phyloP scores from a whole-genome alignment of 2,888 invertebrate species.

The Athripsodes cinereus region DNA sequence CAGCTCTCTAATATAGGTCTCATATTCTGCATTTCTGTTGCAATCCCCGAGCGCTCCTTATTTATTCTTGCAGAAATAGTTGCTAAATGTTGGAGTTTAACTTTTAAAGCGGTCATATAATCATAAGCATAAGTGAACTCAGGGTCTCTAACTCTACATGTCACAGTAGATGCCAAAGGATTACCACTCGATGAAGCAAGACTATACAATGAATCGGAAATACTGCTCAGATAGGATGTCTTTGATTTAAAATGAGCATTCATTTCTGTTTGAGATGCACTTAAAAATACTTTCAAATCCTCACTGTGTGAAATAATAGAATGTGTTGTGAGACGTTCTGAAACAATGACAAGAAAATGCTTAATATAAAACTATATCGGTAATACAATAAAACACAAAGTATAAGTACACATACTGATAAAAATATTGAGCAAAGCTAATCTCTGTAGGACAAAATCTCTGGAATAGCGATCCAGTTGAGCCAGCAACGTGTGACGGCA shows the following conservation, averaged over 20 bases:
- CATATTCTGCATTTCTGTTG: slow-evolving; percentile 49
- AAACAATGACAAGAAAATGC: slow-evolving; percentile 1
- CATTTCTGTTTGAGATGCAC: slow-evolving; percentile 59
- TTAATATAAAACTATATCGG: not conserved
- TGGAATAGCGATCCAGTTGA: slow-evolving; percentile 63
- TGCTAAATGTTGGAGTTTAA: slow-evolving; percentile 57
- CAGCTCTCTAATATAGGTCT: slow-evolving; percentile 21
- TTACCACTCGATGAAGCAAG: slow-evolving; percentile 29
- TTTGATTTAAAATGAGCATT: slow-evolving; percentile 54
- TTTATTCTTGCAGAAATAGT: slow-evolving; percentile 58
- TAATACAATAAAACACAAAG: not conserved
- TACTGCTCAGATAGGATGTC: slow-evolving; percentile 48
- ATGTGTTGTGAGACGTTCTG: slow-evolving; percentile 55
- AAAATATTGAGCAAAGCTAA: slow-evolving; percentile 62
- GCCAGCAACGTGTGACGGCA: slow-evolving; percentile 62
- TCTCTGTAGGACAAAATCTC: slow-evolving; percentile 60
- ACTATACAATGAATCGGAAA: slow-evolving; percentile 52
- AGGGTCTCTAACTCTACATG: slow-evolving; percentile 20
- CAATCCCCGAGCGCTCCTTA: slow-evolving; percentile 52
- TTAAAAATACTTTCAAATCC: slow-evolving; percentile 58
- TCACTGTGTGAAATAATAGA: slow-evolving; percentile 63
- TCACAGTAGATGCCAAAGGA: slow-evolving; percentile 1
- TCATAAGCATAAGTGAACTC: slow-evolving; percentile 32
- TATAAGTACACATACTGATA: slow-evolving; percentile 36
- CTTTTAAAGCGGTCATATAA: slow-evolving; percentile 54